Evolutionary conservation across 2,113 vertebrate genomes (phyloP), one percentile per base, ranked within the genome.

Genomic region (Lophura nycthemera): DNA sequence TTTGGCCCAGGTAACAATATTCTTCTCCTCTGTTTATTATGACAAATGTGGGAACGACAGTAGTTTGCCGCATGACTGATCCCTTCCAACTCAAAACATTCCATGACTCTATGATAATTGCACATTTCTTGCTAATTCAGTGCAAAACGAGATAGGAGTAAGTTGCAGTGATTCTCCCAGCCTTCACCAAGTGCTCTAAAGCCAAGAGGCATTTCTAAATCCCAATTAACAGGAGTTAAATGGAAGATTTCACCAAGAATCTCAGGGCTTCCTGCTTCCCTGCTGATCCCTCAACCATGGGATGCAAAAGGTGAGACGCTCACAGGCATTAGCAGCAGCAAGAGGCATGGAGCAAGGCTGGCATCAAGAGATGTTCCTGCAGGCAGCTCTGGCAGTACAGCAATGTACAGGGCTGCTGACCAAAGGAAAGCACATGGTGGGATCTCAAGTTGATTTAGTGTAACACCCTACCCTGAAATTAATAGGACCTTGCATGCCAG

Each of bases 1-100:
- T 96, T 96, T 89, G 83, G 93, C 61, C 29, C 0, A 50, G 65
- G 64, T 65, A 74, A 83, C 77, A 38, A 14, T 94, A 89, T 79
- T 84, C 79, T 77, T 61, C 82, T 57, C 42, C 2, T 3, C 64
- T 20, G 8, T 89, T 89, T 86, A 90, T 93, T 93, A 42, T 2
- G 63, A 78, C 14, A 75, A 45, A 94, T 67, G 60, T 88, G 61
- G 69, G 65, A 80, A 93, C 83, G 93, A 81, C 91, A 91, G 88
- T 76, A 87, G 90, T 92, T 94, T 95, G 21, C 36, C 56, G 32
- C 48, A 20, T 32, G 61, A 40, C 38, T 78, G 24, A 38, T 29
- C 24, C 61, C 15, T 63, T 63, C 60, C 24, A 63, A 27, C 24
- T 15, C 61, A 63, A 63, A 63, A 25, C 36, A 2, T 40, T 40